A percentile compares a stretch with the other conserved stretches of the same genome.
These are phyloP conservation scores for Jacana jacana DNA, from an alignment of 2,113 vertebrate species.

Conservation along the genomic window DNA sequence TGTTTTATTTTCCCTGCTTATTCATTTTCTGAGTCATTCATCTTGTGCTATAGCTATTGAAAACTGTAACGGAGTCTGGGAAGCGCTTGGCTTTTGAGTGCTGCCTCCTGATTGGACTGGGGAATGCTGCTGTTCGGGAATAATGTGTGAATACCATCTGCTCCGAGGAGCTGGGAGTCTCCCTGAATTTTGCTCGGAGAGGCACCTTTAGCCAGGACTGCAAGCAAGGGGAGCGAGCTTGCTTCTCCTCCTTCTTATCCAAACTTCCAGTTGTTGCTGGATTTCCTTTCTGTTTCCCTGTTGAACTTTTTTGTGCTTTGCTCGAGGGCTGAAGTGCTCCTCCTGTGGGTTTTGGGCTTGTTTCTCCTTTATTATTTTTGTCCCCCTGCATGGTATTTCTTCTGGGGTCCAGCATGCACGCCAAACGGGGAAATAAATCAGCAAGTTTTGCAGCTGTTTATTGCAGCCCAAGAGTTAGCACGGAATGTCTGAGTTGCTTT, in stretches of 20 bases:
- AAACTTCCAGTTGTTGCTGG: neutral
- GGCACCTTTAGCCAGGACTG: conserved; percentile 54
- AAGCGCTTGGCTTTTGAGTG: conserved; percentile 69
- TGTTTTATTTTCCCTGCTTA: conserved; percentile 62
- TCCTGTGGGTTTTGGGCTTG: neutral
- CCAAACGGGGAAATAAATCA: neutral
- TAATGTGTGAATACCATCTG: conserved; percentile 72
- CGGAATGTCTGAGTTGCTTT: conserved; percentile 65
- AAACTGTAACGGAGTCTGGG: conserved; percentile 65
- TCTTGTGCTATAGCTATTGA: conserved; percentile 67
- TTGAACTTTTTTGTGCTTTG: conserved; percentile 3
- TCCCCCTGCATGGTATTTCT: neutral
- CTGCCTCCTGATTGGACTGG: conserved; percentile 76
- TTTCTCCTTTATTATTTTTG: neutral
- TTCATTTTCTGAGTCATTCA: conserved; percentile 76
- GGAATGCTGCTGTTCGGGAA: conserved; percentile 81
- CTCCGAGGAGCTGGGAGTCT: conserved; percentile 63
- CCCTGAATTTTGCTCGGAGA: conserved; percentile 35
- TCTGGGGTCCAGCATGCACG: conserved; percentile 50
- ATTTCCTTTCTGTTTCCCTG: neutral
- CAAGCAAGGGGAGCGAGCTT: conserved; percentile 1
- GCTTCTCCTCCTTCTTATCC: neutral
- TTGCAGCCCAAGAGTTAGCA: conserved; percentile 56
- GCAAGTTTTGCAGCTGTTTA: conserved; percentile 77
- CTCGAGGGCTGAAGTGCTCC: neutral